These are phyloP conservation scores for Ceratosolen fusciceps DNA, from an alignment of 1,140 invertebrate genomes.

Conservation along the genomic window DNA sequence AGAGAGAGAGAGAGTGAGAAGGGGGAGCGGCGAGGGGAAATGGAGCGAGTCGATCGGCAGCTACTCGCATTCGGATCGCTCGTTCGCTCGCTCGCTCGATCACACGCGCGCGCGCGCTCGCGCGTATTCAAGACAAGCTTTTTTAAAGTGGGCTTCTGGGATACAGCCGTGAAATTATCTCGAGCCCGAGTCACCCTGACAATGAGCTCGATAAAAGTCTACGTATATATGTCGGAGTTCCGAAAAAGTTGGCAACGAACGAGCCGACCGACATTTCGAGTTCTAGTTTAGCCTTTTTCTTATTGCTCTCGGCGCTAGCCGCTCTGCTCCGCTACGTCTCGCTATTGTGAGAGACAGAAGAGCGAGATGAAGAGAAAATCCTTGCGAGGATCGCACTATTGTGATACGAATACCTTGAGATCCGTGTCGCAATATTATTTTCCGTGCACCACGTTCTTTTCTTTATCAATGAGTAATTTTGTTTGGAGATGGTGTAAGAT, in stretches of 20 bases:
- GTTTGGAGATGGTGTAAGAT: not conserved
- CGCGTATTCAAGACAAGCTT: not conserved
- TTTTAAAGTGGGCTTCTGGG: slow-evolving; percentile 21
- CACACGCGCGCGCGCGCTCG: no score
- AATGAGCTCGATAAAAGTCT: slow-evolving; percentile 25
- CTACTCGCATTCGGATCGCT: not conserved
- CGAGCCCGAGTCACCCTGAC: slow-evolving; percentile 31
- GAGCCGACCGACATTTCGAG: slow-evolving; percentile 32
- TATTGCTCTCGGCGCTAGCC: not conserved
- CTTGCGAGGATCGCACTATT: not conserved
- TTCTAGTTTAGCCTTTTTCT: slow-evolving; percentile 1
- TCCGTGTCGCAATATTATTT: not conserved
- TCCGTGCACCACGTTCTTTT: not conserved
- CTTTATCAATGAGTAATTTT: not conserved
- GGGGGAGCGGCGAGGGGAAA: not conserved
- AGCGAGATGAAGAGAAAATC: slow-evolving; percentile 11
- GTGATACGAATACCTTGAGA: not conserved
- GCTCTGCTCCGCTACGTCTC: not conserved
- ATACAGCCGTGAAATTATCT: slow-evolving; percentile 18
- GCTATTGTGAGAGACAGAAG: not conserved
- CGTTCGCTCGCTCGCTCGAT: no score
- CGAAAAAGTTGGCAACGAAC: slow-evolving; percentile 24
- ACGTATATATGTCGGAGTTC: not conserved
- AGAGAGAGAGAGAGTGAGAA: slow-evolving; percentile 2
- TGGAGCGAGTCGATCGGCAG: slow-evolving; percentile 21